These are phyloP conservation scores for Vimba vimba DNA, from an alignment of 2,113 vertebrate species.

Conservation along the genomic window DNA sequence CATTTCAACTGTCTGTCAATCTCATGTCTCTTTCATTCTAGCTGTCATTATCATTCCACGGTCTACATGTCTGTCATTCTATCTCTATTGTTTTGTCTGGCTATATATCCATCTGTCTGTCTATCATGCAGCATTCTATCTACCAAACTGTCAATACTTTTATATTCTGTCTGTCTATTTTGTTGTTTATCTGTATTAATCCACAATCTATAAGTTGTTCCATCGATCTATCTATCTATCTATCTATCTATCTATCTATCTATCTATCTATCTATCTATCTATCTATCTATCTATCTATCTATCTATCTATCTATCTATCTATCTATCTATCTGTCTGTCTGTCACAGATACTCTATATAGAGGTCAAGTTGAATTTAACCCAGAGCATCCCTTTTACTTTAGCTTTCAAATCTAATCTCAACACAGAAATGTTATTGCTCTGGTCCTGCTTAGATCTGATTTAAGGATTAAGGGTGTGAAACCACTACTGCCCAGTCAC, in stretches of 20 bases:
- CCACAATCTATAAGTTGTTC: neutral
- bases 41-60: neutral
- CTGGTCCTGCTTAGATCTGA: neutral
- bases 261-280: neutral
- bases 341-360: neutral
- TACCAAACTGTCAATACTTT: neutral
- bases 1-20: slow-evolving; percentile 16
- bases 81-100: neutral
- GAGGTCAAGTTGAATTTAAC: neutral
- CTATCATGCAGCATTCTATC: neutral
- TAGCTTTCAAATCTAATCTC: neutral
- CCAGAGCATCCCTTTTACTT: neutral
- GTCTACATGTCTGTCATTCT: neutral
- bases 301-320: neutral
- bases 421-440: neutral
- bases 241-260: neutral
- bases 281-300: neutral
- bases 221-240: neutral
- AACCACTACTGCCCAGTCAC: neutral
- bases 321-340: neutral
- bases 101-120: neutral
- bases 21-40: neutral
- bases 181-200: neutral
- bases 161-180: neutral
- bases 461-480: neutral